These are phyloP conservation scores for Poecilia velifera DNA, from an alignment of 2,797 vertebrate genomes.

Conservation along the genomic window DNA sequence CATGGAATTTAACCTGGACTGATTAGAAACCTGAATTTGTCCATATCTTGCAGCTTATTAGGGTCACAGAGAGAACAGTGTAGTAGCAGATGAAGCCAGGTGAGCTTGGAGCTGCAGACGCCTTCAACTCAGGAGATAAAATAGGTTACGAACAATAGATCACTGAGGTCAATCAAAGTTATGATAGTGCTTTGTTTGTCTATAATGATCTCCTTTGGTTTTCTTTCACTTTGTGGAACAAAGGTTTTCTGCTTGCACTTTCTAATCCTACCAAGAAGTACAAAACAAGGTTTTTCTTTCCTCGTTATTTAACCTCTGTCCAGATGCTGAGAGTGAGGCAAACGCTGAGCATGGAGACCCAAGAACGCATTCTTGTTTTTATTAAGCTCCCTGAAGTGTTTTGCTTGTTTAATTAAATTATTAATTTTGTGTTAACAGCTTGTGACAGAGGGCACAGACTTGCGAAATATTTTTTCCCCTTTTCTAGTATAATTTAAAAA, in stretches of 20 bases:
- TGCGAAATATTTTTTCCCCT: background rate
- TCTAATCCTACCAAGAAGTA: background rate
- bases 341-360: background rate
- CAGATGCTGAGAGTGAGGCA: background rate
- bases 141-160: background rate
- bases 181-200: background rate
- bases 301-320: background rate
- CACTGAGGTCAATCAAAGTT: background rate
- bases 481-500: background rate
- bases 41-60: background rate
- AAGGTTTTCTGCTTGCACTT: background rate
- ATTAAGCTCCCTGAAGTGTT: background rate
- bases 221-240: background rate
- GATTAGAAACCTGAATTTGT: background rate
- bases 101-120: background rate
- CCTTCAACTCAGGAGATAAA: background rate
- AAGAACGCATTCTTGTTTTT: background rate
- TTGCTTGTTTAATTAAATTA: background rate
- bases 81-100: background rate
- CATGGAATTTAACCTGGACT: background rate
- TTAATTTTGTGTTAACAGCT: background rate
- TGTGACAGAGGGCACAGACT: background rate
- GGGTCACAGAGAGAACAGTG: background rate
- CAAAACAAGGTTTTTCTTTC: background rate
- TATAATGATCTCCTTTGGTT: background rate